phyloP scores from a whole-genome alignment of 2,113 vertebrate species.

The Panthera leo region DNA sequence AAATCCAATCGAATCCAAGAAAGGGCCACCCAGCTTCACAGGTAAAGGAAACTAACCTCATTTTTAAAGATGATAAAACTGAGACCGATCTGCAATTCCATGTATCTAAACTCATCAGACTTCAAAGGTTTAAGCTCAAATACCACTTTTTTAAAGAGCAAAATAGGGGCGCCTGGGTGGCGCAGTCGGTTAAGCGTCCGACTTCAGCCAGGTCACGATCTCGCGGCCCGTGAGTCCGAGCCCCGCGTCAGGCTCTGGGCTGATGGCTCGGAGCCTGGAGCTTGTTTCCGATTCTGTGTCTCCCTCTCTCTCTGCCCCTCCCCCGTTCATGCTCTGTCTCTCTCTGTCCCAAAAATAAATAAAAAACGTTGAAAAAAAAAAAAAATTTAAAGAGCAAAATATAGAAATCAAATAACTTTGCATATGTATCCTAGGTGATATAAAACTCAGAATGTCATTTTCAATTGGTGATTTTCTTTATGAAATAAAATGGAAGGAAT shows the following conservation, averaged over 20 bases:
- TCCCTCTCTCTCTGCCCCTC: too few relatives aligned
- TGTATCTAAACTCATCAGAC: background rate
- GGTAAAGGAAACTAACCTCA: background rate
- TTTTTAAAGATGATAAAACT: slow-evolving; percentile 30
- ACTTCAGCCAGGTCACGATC: too few relatives aligned
- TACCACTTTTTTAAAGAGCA: background rate
- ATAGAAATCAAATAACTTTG: background rate
- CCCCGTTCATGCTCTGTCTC: too few relatives aligned
- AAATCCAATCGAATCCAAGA: background rate
- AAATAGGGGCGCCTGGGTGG: too few relatives aligned
- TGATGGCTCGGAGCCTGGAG: too few relatives aligned
- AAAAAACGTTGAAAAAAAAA: too few relatives aligned
- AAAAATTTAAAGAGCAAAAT: background rate
- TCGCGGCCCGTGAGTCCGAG: too few relatives aligned
- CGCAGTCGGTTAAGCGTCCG: too few relatives aligned
- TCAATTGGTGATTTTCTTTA: background rate
- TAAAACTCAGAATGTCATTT: background rate
- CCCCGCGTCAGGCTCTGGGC: too few relatives aligned
- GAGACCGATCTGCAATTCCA: background rate
- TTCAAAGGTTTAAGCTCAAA: slow-evolving; percentile 21
- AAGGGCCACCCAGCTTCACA: background rate
- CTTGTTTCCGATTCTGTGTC: too few relatives aligned
- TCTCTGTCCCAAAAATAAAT: too few relatives aligned
- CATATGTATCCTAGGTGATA: background rate
- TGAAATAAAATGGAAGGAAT: slow-evolving; percentile 13